phyloP scores from a whole-genome alignment of 1,140 invertebrate genomes.

The Bombus affinis region DNA sequence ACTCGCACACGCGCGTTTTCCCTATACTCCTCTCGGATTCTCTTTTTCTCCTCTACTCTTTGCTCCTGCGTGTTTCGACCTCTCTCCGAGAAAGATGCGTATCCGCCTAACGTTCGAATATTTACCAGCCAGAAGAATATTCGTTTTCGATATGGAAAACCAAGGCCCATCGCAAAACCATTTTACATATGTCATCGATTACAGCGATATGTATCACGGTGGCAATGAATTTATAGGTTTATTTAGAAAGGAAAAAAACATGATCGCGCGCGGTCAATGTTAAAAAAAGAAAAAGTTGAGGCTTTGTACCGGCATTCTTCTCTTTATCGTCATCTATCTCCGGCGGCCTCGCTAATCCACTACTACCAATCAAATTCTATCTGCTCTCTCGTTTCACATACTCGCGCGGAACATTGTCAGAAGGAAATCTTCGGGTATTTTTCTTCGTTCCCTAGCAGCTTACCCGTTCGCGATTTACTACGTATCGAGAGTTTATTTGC shows the following conservation, averaged over 20 bases:
- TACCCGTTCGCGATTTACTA: slow-evolving; percentile 30
- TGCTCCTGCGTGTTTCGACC: too few relatives aligned
- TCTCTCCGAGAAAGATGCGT: not conserved
- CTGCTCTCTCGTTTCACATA: too few relatives aligned
- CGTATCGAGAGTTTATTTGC: slow-evolving; percentile 27
- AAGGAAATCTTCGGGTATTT: not conserved
- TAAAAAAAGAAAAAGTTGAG: not conserved
- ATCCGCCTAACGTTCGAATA: not conserved
- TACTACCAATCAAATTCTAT: too few relatives aligned
- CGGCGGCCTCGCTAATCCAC: too few relatives aligned
- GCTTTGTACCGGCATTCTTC: not conserved
- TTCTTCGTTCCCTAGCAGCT: not conserved
- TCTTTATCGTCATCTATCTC: not conserved
- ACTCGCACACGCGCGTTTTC: not conserved
- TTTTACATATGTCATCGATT: too few relatives aligned
- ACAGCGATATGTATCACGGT: too few relatives aligned
- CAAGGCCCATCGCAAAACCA: too few relatives aligned
- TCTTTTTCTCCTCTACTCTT: too few relatives aligned
- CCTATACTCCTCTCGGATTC: not conserved
- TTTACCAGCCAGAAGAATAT: too few relatives aligned
- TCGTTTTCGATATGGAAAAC: too few relatives aligned
- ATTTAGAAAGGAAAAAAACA: not conserved
- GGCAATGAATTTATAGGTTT: not conserved
- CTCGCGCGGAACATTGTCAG: too few relatives aligned
- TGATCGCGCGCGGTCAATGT: too few relatives aligned